Percentiles rank a stretch among this genome's conserved stretches.
These are phyloP conservation scores for Lophochroa leadbeateri DNA, from an alignment of 2,113 vertebrate genomes.

Conservation along the genomic window DNA sequence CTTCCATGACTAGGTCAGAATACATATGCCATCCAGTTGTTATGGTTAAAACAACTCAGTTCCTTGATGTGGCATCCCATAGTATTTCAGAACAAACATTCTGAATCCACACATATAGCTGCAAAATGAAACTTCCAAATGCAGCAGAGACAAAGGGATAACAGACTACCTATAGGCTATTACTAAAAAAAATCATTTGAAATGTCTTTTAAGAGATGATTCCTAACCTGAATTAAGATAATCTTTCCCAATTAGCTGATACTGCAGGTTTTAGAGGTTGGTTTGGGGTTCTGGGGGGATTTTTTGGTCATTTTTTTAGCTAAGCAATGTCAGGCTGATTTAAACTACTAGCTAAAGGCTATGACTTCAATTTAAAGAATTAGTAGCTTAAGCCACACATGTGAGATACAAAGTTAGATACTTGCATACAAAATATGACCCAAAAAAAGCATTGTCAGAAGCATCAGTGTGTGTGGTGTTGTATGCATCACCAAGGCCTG, in stretches of 20 bases:
- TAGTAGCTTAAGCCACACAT: background rate
- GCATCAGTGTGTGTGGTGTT: accelerated
- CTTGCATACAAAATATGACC: background rate
- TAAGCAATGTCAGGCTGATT: background rate
- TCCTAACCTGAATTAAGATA: background rate
- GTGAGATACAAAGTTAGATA: background rate
- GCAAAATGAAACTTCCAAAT: background rate
- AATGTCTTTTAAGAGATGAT: constrained; percentile 8
- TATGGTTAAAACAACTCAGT: background rate
- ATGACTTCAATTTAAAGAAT: background rate
- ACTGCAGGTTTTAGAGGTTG: background rate
- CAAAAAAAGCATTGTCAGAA: background rate
- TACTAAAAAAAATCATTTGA: background rate
- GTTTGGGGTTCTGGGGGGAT: background rate
- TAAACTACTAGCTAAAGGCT: constrained; percentile 4
- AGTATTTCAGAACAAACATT: background rate
- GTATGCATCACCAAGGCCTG: background rate
- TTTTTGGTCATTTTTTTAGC: background rate
- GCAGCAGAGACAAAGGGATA: background rate
- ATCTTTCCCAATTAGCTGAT: background rate
- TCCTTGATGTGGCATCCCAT: background rate
- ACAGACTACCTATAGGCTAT: background rate
- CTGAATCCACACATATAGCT: background rate
- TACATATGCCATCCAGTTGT: background rate
- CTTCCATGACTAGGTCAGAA: background rate